Percentiles rank a stretch among this genome's conserved stretches.
phyloP scores from a whole-genome alignment of 2,113 vertebrate genomes.

The Calidris pugnax region DNA sequence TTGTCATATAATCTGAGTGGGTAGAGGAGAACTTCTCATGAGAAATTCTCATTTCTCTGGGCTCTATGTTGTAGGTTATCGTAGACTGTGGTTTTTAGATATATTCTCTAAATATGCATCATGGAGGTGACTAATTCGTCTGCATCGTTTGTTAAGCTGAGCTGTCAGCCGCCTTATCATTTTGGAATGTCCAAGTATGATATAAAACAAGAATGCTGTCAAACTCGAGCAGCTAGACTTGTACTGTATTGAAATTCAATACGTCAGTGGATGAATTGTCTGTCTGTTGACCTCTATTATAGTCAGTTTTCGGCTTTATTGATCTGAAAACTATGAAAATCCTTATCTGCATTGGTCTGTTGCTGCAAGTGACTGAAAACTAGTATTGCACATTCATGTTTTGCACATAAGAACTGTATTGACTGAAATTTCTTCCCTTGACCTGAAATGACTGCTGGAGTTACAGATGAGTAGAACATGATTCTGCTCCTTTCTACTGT shows the following conservation, averaged over 20 bases:
- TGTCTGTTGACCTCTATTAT: conserved; percentile 17
- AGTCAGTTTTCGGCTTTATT: background rate
- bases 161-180: conserved; percentile 31
- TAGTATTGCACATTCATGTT: background rate
- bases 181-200: conserved; percentile 31
- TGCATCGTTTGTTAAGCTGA: conserved; percentile 32
- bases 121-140: conserved; percentile 8
- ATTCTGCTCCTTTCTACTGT: background rate
- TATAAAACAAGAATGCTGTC: conserved; percentile 60
- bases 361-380: background rate
- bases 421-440: background rate
- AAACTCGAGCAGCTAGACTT: conserved; percentile 34
- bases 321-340: background rate
- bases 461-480: background rate
- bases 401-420: background rate
- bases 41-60: background rate
- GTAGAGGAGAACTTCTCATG: background rate
- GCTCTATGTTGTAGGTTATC: background rate
- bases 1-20: background rate
- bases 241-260: background rate
- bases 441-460: background rate
- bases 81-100: background rate
- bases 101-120: conserved; percentile 26
- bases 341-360: background rate
- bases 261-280: background rate